Percentiles rank a stretch among this genome's conserved stretches.
Evolutionary conservation across 2,888 invertebrate genomes (phyloP).

Genomic region (Helleia helle): DNA sequence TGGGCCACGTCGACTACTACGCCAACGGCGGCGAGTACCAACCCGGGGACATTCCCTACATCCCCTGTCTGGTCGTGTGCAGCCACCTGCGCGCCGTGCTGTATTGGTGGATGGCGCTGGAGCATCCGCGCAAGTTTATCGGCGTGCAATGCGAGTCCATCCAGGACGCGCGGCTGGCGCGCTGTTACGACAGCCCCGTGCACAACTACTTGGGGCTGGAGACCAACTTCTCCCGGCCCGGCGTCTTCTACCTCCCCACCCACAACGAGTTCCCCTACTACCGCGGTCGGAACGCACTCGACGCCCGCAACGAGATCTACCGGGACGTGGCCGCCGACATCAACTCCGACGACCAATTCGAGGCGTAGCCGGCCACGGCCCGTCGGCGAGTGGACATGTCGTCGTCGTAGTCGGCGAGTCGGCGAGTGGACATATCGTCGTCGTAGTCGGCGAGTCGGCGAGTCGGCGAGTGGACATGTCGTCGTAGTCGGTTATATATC

Average conservation of each 20-base stretch:
- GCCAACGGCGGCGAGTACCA: constrained; percentile 61
- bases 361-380: too few species aligned
- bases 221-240: constrained; percentile 42
- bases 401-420: too few species aligned
- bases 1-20: constrained; percentile 57
- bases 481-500: too few species aligned
- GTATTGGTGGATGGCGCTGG: constrained; percentile 59
- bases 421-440: too few species aligned
- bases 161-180: constrained; percentile 50
- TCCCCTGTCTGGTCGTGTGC: constrained; percentile 53
- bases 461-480: too few species aligned
- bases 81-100: constrained; percentile 45
- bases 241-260: constrained; percentile 51
- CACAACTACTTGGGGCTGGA: constrained; percentile 47
- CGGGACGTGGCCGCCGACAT: constrained; percentile 33
- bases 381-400: too few species aligned
- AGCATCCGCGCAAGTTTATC: constrained; percentile 57
- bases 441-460: too few species aligned
- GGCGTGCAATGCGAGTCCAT: constrained; percentile 44
- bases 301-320: constrained; percentile 49
- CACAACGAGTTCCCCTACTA: constrained; percentile 56
- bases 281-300: constrained; percentile 45
- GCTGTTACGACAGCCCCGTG: constrained; percentile 43
- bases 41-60: constrained; percentile 44
- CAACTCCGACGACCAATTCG: constrained; percentile 43